Conservation (phyloP, 2,113 vertebrate species). For the Chelonoidis abingdonii region DNA sequence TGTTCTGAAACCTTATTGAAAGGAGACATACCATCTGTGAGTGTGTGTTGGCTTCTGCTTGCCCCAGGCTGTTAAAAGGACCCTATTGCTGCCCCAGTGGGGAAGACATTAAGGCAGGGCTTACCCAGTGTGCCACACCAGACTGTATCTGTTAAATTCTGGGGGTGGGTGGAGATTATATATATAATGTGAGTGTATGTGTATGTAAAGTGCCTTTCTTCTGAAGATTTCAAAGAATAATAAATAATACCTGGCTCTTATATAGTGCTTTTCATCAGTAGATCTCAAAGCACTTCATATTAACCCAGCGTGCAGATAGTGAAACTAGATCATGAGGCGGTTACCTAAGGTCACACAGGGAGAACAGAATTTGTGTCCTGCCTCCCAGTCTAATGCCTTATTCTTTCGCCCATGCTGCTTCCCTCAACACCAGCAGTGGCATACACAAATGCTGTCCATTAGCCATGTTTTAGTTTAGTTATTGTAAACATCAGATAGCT, state of each 20-base stretch:
- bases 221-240: accelerated
- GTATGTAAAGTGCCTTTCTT: background rate
- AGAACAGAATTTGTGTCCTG: background rate
- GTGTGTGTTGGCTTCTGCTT: background rate
- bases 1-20: background rate
- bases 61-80: background rate
- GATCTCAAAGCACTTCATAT: background rate
- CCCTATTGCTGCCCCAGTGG: background rate
- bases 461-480: conserved; percentile 47
- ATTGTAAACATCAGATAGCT: conserved; percentile 40
- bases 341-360: background rate
- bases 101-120: background rate
- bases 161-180: no score
- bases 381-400: background rate
- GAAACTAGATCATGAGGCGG: background rate
- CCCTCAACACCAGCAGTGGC: background rate
- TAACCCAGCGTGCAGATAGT: background rate
- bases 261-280: background rate
- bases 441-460: conserved; percentile 5
- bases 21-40: background rate
- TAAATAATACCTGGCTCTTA: background rate
- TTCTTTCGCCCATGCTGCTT: background rate
- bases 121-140: background rate
- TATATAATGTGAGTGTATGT: background rate
- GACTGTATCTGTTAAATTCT: background rate